Base-by-base conservation (phyloP, 2,113 vertebrate species). In the Polypterus senegalus region DNA sequence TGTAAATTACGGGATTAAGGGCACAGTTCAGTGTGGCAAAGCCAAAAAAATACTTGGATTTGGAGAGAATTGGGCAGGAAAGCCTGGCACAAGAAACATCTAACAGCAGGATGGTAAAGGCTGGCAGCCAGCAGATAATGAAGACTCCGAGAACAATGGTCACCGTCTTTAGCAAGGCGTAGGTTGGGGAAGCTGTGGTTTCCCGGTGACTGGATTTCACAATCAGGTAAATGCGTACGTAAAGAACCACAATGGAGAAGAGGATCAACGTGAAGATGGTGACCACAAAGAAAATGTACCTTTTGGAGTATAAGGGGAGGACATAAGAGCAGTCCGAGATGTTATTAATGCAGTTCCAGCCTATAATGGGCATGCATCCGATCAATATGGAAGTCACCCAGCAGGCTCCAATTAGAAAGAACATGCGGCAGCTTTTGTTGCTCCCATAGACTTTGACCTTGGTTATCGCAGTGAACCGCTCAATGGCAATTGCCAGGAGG, bases 71-170 rank as follows among this genome's bases (percentile, higher is more conserved):
- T 0, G 85, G 71, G 64, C 93, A 98, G 3, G 72, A 63, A 0
- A 72, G 75, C 63, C 86, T 81, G 0, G 46, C 65, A 55, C 90
- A 93, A 48, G 81, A 86, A 0, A 89, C 84, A 66, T 98, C 94
- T 69, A 97, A 60, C 3, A 97, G 80, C 46, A 98, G 89, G 69
- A 98, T 88, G 74, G 79, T 84, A 61, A 98, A 98, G 59, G 93
- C 89, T 0, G 96, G 96, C 64, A 90, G 69, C 96, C 96, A 98
- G 72, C 91, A 98, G 5, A 91, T n/a, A 27, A 98, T 92, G 79
- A 98, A 98, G 66, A 95, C 94, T 0, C 94, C 96, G 65, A 98
- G 69, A 11, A 98, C 94, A 4, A 98, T 95, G 57, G 94, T 95
- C 71, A 98, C 94, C 0, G 96, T 98, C 74, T 94, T 94, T 68